Percentiles rank a stretch among this genome's conserved stretches.
Conservation (phyloP, 2,797 vertebrate genomes). For the Stomatorhinus walkeri region DNA sequence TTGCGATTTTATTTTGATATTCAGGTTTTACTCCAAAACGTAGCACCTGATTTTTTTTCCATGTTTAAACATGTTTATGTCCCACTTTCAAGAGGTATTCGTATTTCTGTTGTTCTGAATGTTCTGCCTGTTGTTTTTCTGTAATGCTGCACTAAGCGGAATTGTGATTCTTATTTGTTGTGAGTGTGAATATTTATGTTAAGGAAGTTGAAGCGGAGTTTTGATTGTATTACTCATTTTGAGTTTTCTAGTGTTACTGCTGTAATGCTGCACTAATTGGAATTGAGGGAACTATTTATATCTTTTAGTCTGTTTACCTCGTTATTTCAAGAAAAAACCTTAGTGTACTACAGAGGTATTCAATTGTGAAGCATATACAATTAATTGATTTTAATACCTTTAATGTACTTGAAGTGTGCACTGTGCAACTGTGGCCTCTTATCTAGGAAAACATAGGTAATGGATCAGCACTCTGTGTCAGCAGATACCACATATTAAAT, state of each 20-base stretch:
- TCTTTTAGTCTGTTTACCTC: background rate
- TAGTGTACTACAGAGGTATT: background rate
- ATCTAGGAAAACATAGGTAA: background rate
- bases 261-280: background rate
- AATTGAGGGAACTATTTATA: background rate
- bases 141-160: background rate
- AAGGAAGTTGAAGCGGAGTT: background rate
- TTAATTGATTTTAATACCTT: background rate
- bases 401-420: background rate
- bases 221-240: background rate
- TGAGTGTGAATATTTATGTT: background rate
- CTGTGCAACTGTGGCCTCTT: background rate
- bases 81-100: background rate
- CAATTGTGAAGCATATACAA: background rate
- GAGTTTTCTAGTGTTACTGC: background rate
- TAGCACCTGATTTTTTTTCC: background rate
- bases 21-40: background rate
- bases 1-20: background rate
- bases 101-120: background rate
- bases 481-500: background rate
- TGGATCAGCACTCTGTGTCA: background rate
- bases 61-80: background rate
- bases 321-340: background rate
- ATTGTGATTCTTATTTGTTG: background rate
- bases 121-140: background rate